A percentile compares a stretch with the other conserved stretches of the same genome.
Conservation (phyloP, 2,113 vertebrate species). For the Bubo bubo region DNA sequence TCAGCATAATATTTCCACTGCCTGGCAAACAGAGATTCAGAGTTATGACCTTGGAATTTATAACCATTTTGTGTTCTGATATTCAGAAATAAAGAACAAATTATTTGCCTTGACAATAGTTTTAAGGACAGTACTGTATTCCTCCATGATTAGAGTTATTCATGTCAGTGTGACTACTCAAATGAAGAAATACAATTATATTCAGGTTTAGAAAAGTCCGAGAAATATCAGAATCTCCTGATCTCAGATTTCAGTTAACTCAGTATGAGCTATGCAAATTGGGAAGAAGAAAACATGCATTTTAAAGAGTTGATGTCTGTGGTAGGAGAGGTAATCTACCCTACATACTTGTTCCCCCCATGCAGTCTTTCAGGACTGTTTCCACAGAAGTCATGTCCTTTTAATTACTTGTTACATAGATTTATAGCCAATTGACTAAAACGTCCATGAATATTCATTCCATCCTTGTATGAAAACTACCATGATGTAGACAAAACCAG, state of each 20-base stretch:
- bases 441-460: background rate
- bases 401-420: background rate
- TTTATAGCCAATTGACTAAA: background rate
- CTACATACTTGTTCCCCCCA: background rate
- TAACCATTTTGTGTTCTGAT: background rate
- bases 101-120: background rate
- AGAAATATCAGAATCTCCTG: background rate
- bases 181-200: background rate
- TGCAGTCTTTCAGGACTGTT: background rate
- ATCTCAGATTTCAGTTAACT: background rate
- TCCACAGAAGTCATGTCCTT: background rate
- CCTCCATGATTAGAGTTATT: background rate
- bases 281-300: background rate
- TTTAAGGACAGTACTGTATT: background rate
- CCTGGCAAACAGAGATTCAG: background rate
- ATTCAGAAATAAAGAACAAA: background rate
- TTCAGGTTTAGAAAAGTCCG: background rate
- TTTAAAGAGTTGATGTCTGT: background rate
- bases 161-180: background rate
- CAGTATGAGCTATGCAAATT: background rate
- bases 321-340: background rate
- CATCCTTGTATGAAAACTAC: background rate
- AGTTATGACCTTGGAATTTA: background rate
- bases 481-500: accelerated
- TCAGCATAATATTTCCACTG: background rate